A percentile compares a stretch with the other conserved stretches of the same genome.
These are phyloP conservation scores for Atethmia centrago DNA, from an alignment of 2,888 invertebrate species.

Conservation along the genomic window DNA sequence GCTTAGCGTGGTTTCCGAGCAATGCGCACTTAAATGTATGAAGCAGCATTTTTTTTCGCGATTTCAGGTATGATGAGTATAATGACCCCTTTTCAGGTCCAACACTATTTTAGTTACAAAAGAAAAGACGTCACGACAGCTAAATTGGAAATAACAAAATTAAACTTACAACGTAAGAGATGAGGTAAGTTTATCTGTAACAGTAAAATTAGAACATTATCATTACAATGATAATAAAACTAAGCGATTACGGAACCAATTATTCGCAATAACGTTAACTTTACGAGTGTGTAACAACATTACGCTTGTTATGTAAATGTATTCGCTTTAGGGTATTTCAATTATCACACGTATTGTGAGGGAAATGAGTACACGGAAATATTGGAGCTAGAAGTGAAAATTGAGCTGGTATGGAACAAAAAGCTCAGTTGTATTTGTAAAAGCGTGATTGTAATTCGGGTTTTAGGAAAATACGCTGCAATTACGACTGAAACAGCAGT, in stretches of 20 bases:
- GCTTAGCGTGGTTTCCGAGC: too few species aligned
- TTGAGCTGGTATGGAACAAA: too few species aligned
- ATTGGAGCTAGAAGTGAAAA: conserved; percentile 16
- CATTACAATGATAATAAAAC: conserved; percentile 43
- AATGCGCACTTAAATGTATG: not conserved
- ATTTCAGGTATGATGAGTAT: too few species aligned
- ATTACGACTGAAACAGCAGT: too few species aligned
- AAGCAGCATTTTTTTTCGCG: too few species aligned
- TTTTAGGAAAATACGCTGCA: too few species aligned
- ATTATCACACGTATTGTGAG: conserved; percentile 56
- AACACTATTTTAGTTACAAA: not conserved
- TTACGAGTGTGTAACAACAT: conserved; percentile 59
- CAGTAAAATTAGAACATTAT: conserved; percentile 16
- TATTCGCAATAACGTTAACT: conserved; percentile 40
- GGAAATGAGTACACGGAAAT: conserved; percentile 41
- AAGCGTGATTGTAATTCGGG: too few species aligned
- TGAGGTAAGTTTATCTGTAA: not conserved
- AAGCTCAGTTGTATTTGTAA: not conserved
- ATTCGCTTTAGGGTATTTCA: conserved; percentile 55
- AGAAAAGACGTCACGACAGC: not conserved
- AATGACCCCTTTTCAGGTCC: not conserved
- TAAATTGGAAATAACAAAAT: not conserved
- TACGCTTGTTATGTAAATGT: conserved; percentile 66
- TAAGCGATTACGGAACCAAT: conserved; percentile 34
- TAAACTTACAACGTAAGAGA: not conserved